A percentile compares a stretch with the other conserved stretches of the same genome.
These are phyloP conservation scores for Microcebus griseorufus DNA, from an alignment of 2,113 vertebrate species.

Conservation along the genomic window DNA sequence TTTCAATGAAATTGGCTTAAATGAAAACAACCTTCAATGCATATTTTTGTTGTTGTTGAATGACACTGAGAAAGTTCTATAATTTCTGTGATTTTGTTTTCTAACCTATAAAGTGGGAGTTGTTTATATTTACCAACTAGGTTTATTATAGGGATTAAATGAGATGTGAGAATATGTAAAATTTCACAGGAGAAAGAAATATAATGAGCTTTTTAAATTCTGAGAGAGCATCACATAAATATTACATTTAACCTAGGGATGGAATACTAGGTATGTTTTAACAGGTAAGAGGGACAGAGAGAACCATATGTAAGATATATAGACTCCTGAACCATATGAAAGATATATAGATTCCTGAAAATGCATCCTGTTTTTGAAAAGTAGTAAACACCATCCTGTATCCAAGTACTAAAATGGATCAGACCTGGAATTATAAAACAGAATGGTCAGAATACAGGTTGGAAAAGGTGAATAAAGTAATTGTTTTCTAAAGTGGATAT, in stretches of 20 bases:
- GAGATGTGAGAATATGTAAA: background rate
- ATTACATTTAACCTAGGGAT: background rate
- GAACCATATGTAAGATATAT: background rate
- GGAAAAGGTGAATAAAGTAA: background rate
- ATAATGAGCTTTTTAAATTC: background rate
- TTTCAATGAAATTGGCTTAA: background rate
- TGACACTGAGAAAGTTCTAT: background rate
- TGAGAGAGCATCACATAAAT: background rate
- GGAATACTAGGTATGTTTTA: background rate
- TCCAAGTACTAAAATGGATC: background rate
- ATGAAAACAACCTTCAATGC: background rate
- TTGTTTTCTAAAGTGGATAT: background rate
- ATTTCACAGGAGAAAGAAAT: background rate
- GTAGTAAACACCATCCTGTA: background rate
- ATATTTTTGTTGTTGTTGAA: background rate
- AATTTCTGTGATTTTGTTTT: background rate
- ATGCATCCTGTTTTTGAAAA: background rate
- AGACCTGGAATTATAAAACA: background rate
- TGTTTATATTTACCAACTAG: background rate
- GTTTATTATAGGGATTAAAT: background rate
- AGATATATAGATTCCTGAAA: background rate
- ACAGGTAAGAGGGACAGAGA: background rate
- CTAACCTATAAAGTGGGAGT: background rate
- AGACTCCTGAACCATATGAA: background rate
- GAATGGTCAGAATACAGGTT: background rate